A percentile compares a stretch with the other conserved stretches of the same genome.
These are phyloP conservation scores for Phyllotreta cruciferae DNA, from an alignment of 2,888 invertebrate species.

Conservation along the genomic window DNA sequence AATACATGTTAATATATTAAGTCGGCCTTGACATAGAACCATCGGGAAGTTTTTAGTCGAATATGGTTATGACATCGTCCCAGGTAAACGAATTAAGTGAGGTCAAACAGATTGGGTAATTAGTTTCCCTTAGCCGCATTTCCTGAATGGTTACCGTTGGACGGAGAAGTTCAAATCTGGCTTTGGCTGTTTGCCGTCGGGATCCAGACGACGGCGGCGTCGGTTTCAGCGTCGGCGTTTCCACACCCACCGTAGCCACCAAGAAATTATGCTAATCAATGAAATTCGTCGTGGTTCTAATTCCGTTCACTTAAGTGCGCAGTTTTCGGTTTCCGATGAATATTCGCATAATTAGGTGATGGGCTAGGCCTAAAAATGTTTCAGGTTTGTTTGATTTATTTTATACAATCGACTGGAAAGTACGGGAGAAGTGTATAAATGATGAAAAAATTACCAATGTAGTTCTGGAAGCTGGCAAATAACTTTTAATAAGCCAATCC, in stretches of 20 bases:
- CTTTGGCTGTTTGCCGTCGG: slow-evolving; percentile 25
- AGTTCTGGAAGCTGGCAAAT: no score
- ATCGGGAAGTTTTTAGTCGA: neutral
- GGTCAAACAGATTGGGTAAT: slow-evolving; percentile 61
- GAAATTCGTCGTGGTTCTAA: no score
- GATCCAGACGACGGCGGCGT: slow-evolving; percentile 2
- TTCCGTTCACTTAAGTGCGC: no score
- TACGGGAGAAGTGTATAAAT: no score
- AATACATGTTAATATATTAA: slow-evolving; percentile 15
- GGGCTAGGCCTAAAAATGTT: no score
- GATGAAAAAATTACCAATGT: no score
- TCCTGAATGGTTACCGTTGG: slow-evolving; percentile 36
- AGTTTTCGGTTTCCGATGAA: no score
- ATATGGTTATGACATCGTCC: slow-evolving; percentile 45
- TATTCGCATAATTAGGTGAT: no score
- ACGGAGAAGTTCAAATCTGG: slow-evolving; percentile 22
- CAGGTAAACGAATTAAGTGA: slow-evolving; percentile 59
- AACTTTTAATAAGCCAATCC: no score
- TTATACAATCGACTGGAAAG: no score
- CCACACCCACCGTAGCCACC: neutral
- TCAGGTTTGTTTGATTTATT: no score
- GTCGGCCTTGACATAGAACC: slow-evolving; percentile 17
- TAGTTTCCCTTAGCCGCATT: slow-evolving; percentile 59
- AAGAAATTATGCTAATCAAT: slow-evolving; percentile 20
- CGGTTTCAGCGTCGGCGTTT: slow-evolving; percentile 33